phyloP scores from a whole-genome alignment of 2,888 invertebrate genomes.

The Drosophila melanosoma region DNA sequence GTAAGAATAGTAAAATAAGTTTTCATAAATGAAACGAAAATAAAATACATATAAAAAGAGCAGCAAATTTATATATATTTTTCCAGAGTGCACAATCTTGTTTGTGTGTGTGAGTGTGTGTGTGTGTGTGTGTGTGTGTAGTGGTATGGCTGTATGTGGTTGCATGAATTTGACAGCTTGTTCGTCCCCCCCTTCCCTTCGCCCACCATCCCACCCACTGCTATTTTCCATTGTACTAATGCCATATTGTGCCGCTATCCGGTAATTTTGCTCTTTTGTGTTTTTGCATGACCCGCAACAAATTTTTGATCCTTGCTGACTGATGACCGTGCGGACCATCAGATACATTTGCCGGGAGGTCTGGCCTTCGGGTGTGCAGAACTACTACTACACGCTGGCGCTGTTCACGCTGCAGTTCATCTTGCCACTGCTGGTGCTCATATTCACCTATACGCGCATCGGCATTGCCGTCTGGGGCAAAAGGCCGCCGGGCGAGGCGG shows the following conservation, averaged over 20 bases:
- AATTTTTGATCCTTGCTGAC: slow-evolving; percentile 10
- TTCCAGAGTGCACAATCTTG: slow-evolving; percentile 14
- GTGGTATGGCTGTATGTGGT: slow-evolving; percentile 19
- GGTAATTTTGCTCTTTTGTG: slow-evolving; percentile 15
- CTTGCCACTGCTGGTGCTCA: slow-evolving; percentile 91
- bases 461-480: slow-evolving; percentile 95
- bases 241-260: slow-evolving; percentile 29
- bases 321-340: slow-evolving; percentile 22
- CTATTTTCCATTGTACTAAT: slow-evolving; percentile 24
- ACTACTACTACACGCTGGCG: slow-evolving; percentile 91
- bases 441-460: slow-evolving; percentile 94
- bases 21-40: not conserved
- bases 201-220: not conserved
- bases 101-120: slow-evolving; percentile 18
- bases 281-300: slow-evolving; percentile 18
- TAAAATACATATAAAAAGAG: not conserved
- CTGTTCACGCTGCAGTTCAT: slow-evolving; percentile 93
- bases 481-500: slow-evolving; percentile 94
- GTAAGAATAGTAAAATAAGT: too few species aligned
- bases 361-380: slow-evolving; percentile 88
- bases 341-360: slow-evolving; percentile 90
- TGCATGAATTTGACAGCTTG: slow-evolving; percentile 44
- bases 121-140: slow-evolving; percentile 11
- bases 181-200: not conserved
- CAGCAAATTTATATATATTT: not conserved